These are phyloP conservation scores for Bombus sibiricus DNA, from an alignment of 1,140 invertebrate species.

Conservation along the genomic window DNA sequence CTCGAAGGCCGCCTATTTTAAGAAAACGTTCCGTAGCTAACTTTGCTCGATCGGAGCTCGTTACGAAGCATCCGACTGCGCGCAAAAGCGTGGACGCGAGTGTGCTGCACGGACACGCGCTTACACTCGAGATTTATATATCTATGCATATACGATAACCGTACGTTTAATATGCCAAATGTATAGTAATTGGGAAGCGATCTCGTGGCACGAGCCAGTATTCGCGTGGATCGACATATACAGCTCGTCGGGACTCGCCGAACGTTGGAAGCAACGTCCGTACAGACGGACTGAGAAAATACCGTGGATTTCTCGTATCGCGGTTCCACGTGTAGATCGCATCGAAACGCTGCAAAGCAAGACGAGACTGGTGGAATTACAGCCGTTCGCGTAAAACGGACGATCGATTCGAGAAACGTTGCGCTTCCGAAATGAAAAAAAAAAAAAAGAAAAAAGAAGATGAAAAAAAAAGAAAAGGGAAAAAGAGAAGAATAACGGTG, in stretches of 20 bases:
- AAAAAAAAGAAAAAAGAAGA: not conserved
- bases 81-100: slow-evolving; percentile 1
- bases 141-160: slow-evolving; percentile 80
- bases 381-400: not conserved
- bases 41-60: slow-evolving; percentile 38
- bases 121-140: slow-evolving; percentile 67
- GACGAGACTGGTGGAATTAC: not conserved
- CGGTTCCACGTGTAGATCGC: not conserved
- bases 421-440: not conserved
- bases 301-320: not conserved
- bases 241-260: slow-evolving; percentile 2
- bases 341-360: not conserved
- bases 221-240: not conserved
- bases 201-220: slow-evolving; percentile 31
- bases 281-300: no score
- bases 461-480: not conserved
- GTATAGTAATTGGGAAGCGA: slow-evolving; percentile 80
- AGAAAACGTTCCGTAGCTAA: slow-evolving; percentile 58
- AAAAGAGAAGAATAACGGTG: not conserved
- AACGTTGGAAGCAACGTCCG: not conserved
- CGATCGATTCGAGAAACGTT: not conserved
- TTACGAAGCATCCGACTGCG: slow-evolving; percentile 49
- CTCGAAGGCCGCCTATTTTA: slow-evolving; percentile 26
- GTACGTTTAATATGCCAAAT: slow-evolving; percentile 82
- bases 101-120: not conserved